Evolutionary conservation across 2,888 invertebrate species (phyloP), one percentile per base, ranked within the genome.

Genomic region (Amaurobius ferox): DNA sequence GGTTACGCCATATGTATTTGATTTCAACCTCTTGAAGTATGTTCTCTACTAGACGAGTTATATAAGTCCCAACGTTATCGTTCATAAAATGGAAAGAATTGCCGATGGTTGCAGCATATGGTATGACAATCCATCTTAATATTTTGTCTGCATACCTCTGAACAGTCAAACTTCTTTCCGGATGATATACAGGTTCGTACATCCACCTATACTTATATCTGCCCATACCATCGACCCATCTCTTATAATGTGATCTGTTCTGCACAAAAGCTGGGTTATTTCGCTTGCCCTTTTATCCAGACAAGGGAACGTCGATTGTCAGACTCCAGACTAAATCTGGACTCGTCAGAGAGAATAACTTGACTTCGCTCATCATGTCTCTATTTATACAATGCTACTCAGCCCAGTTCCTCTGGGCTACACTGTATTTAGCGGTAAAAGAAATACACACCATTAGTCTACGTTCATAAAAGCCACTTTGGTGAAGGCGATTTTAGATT

Each of bases 1-100:
- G 39, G 39, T 11, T 23, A 68, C 16, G 30, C 6, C 32, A 67
- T 39, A 39, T 1, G 23, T 68, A 26, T 23, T 39, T 39, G 19
- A 26, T 39, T 68, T 68, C 68, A 68, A 40, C 26, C 39, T 68
- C 68, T n/a, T n/a, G n/a, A 39, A 68, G 23, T 7, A 68, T 39
- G 68, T 68, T 68, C 68, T 68, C 23, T 26, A 68, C 39, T 19
- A 68, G 68, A 64, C 32, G 64, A 64, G 64, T 23, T 64, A n/a
- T 64, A 64, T 30, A 32, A 11, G n/a, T 2, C 30, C 68, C 23
- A 2, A 11, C 23, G 39, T 35, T 39, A 68, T 68, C 68, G 23
- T 68, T 23, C 23, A 13, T 6, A 7, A 39, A 23, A 35, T 39
- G 1, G 39, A 68, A 68, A 23, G 26, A 68, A 39, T 39, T 11